Conservation (phyloP, 2,113 vertebrate genomes). For the Limnothrissa miodon region DNA sequence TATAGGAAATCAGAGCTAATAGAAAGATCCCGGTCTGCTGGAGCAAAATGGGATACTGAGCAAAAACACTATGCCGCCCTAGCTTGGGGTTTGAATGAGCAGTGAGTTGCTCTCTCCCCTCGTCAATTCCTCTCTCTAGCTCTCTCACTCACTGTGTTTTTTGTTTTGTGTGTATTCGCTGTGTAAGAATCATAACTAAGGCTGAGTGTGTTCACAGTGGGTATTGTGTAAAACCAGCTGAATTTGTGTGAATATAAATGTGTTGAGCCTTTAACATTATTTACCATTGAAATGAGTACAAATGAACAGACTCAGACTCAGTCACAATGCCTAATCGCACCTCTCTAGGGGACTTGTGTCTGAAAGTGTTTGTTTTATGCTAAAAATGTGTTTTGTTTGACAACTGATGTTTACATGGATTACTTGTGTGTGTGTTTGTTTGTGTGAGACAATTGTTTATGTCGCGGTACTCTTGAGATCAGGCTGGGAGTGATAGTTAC, state of each 20-base stretch:
- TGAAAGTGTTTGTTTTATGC: conserved; percentile 7
- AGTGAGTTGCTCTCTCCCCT: background rate
- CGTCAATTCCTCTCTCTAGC: too few relatives aligned
- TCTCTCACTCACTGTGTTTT: background rate
- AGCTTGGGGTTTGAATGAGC: too few relatives aligned
- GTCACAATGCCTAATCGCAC: background rate
- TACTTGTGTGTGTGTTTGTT: background rate
- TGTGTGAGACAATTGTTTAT: background rate
- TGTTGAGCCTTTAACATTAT: background rate
- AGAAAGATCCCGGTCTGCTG: too few relatives aligned
- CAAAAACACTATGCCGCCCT: too few relatives aligned
- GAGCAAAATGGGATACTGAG: too few relatives aligned
- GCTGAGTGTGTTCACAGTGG: background rate
- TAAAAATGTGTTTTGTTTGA: background rate
- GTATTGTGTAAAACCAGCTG: background rate
- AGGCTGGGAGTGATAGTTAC: background rate
- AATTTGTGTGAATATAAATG: background rate
- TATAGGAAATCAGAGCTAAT: too few relatives aligned
- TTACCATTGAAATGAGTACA: background rate
- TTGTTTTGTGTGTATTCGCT: background rate
- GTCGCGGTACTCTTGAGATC: background rate
- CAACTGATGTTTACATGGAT: background rate
- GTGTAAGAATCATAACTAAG: background rate
- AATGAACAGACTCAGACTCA: background rate
- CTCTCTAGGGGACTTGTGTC: background rate